These are phyloP conservation scores for Rhimphoctona megacephalus DNA, from an alignment of 2,888 invertebrate genomes.

Conservation along the genomic window DNA sequence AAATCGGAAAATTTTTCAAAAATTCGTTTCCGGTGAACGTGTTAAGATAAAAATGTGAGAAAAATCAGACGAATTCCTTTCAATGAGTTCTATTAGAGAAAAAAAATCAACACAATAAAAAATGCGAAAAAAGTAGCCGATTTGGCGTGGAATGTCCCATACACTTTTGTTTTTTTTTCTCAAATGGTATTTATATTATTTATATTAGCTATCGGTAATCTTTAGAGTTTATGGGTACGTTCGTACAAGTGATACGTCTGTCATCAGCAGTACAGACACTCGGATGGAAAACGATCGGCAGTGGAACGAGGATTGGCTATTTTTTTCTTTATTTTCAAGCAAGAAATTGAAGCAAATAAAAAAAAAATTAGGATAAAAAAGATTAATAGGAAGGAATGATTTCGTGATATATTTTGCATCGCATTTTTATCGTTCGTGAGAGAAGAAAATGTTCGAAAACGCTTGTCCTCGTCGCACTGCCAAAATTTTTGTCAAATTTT, in stretches of 20 bases:
- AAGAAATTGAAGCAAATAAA: not conserved
- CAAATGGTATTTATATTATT: constrained; percentile 58
- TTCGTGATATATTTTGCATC: constrained; percentile 13
- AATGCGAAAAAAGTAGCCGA: no score
- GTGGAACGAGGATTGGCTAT: constrained; percentile 55
- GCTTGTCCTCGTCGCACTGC: constrained; percentile 58
- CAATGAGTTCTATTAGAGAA: no score
- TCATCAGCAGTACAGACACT: constrained; percentile 46
- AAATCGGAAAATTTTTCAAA: no score
- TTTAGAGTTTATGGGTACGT: constrained; percentile 62
- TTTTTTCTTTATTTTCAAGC: not conserved
- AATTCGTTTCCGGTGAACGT: no score
- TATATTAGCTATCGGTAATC: constrained; percentile 59
- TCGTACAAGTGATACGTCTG: constrained; percentile 54
- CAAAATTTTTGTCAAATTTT: constrained; percentile 15
- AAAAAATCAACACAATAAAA: no score
- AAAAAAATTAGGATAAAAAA: not conserved
- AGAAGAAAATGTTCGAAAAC: not conserved
- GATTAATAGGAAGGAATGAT: constrained; percentile 5
- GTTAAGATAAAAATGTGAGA: no score
- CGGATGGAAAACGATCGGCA: constrained; percentile 52
- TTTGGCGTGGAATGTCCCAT: no score
- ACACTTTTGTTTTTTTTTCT: not conserved
- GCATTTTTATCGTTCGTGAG: constrained; percentile 1
- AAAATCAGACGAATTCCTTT: no score